These are phyloP conservation scores for Nowickia ferox DNA, from an alignment of 2,888 invertebrate species.

Conservation along the genomic window DNA sequence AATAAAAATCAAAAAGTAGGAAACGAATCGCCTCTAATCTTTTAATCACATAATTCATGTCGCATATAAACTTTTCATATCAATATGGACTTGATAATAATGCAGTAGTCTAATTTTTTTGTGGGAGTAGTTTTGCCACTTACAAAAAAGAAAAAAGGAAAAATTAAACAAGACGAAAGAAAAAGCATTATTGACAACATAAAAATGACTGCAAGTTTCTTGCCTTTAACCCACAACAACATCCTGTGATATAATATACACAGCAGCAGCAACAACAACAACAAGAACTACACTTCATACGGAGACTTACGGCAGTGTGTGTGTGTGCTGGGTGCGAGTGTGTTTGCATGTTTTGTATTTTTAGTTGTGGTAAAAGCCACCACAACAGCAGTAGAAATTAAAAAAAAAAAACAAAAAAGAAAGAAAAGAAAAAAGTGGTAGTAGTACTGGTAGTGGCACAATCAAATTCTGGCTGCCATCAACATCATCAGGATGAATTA, in stretches of 20 bases:
- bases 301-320: slow-evolving; percentile 29
- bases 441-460: slow-evolving; percentile 66
- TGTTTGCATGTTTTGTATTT: neutral
- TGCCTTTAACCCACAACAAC: slow-evolving; percentile 71
- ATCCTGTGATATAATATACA: slow-evolving; percentile 61
- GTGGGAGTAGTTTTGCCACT: slow-evolving; percentile 31
- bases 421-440: no score
- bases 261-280: slow-evolving; percentile 38
- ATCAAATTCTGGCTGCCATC: slow-evolving; percentile 71
- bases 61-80: slow-evolving; percentile 67
- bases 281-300: slow-evolving; percentile 50
- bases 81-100: slow-evolving; percentile 71
- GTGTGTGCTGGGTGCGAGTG: neutral
- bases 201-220: slow-evolving; percentile 70
- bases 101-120: slow-evolving; percentile 67
- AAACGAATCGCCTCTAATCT: slow-evolving; percentile 47
- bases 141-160: neutral
- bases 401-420: neutral
- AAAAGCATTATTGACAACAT: slow-evolving; percentile 65
- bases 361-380: slow-evolving; percentile 28
- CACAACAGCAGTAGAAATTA: slow-evolving; percentile 23
- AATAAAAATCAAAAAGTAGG: slow-evolving; percentile 9
- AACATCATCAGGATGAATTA: slow-evolving; percentile 71
- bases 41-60: slow-evolving; percentile 71
- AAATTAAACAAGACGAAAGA: slow-evolving; percentile 12